Base-by-base conservation (phyloP, 2,888 invertebrate species). In the Mallateleia sp. region DNA sequence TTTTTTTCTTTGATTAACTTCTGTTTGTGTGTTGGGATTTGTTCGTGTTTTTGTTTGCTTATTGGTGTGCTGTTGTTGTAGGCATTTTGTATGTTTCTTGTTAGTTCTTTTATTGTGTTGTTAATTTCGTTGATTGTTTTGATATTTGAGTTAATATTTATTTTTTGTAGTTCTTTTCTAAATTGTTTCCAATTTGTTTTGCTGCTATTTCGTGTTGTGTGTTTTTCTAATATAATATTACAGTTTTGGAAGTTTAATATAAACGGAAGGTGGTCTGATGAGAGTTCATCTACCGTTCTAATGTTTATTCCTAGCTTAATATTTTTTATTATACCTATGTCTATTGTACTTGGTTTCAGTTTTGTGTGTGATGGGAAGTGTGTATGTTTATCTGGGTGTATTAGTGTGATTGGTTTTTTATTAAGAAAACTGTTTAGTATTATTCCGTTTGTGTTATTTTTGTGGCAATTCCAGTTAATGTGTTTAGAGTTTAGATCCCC, bases 121-220 rank as follows among this genome's bases (percentile, higher is more conserved):
- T n/a, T n/a, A n/a, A n/a, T n/a, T n/a, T n/a, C n/a, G n/a, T n/a
- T n/a, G n/a, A n/a, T n/a, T n/a, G n/a, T n/a, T n/a, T n/a, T n/a
- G n/a, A n/a, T 25, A 24, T 54, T 9, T 54, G 6, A 14, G 25
- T 54, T 54, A 2, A 2, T 25, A 25, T 54, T 54, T 25, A 54
- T 54, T 11, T 4, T 52, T 52, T 52, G 52, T 52, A 52, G 11
- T 52, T 52, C 22, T 20, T 52, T 18, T 20, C 52, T 52, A 20
- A 52, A 52, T 52, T n/a, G 52, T 7, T 52, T 52, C 20, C 52
- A 20, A 18, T 52, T 20, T 52, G 52, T 52, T 52, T 52, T 52
- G 6, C 20, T 52, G 18, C 6, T 9, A 11, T 52, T 52, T 20
- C 5, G 2, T 52, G 14, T 54, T 4, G 24, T 14, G 25, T 54